Percentiles rank a stretch among this genome's conserved stretches.
These are phyloP conservation scores for Pinna nobilis DNA, from an alignment of 1,140 invertebrate species.

Conservation along the genomic window DNA sequence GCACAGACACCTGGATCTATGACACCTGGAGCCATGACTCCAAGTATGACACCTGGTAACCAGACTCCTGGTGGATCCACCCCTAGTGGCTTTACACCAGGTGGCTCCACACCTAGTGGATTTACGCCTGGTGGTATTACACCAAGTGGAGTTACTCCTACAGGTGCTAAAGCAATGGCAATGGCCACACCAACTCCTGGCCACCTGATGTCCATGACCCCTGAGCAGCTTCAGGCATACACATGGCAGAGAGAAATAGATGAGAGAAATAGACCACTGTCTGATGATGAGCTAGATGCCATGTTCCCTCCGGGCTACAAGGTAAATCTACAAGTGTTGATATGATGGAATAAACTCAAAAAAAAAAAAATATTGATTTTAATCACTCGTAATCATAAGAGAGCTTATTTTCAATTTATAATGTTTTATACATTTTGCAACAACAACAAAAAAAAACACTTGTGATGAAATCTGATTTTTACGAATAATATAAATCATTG, in stretches of 20 bases:
- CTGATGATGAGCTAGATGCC: constrained; percentile 97
- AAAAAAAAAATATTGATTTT: too few relatives aligned
- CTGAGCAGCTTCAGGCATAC: constrained; percentile 98
- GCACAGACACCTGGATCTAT: constrained; percentile 60
- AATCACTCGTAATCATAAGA: neutral
- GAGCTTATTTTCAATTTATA: neutral
- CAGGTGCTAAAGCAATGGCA: constrained; percentile 97
- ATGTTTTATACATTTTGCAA: too few relatives aligned
- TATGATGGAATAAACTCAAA: too few relatives aligned
- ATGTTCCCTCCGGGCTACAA: constrained; percentile 99
- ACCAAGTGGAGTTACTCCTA: constrained; percentile 84
- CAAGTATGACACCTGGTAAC: constrained; percentile 69
- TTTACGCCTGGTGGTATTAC: constrained; percentile 70
- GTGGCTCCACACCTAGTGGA: constrained; percentile 77
- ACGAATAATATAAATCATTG: too few relatives aligned
- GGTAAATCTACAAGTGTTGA: constrained; percentile 79
- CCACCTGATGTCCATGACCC: constrained; percentile 97
- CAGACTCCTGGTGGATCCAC: constrained; percentile 54
- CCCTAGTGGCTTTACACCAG: constrained; percentile 77
- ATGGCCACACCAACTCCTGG: constrained; percentile 97
- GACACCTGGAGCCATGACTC: constrained; percentile 64
- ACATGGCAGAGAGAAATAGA: constrained; percentile 99
- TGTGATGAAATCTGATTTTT: too few relatives aligned
- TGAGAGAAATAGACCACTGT: constrained; percentile 95
- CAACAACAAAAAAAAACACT: too few relatives aligned